These are phyloP conservation scores for Periophthalmus modestus DNA, from an alignment of 2,113 vertebrate genomes.

Conservation along the genomic window DNA sequence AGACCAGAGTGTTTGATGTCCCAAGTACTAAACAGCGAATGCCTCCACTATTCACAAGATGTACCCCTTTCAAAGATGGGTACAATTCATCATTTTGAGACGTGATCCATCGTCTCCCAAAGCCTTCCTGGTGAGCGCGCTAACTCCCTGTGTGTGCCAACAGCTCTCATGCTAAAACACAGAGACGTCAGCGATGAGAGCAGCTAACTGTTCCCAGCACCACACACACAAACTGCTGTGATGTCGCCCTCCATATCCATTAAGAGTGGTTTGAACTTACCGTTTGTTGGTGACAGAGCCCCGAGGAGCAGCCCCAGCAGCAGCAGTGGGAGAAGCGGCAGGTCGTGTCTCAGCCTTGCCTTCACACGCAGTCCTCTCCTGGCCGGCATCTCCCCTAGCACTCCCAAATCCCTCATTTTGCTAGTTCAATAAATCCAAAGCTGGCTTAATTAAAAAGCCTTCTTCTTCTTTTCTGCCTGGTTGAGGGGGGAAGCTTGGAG, in stretches of 20 bases:
- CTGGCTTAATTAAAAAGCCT: conserved; percentile 56
- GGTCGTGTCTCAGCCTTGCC: conserved; percentile 63
- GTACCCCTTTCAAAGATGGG: conserved; percentile 49
- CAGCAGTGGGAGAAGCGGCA: conserved; percentile 58
- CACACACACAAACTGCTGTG: conserved; percentile 27
- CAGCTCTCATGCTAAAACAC: conserved; percentile 10
- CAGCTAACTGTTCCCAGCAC: neutral
- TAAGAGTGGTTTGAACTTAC: conserved; percentile 59
- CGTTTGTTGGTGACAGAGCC: conserved; percentile 64
- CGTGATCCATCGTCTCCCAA: neutral
- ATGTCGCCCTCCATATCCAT: conserved; percentile 29
- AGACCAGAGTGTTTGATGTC: neutral
- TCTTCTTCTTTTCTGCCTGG: conserved; percentile 63
- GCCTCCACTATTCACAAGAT: conserved; percentile 35
- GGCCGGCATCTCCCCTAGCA: conserved; percentile 50
- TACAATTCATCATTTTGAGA: conserved; percentile 15
- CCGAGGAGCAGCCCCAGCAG: conserved; percentile 68
- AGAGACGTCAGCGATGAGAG: neutral
- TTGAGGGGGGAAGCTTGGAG: conserved; percentile 60
- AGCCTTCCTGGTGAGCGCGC: conserved; percentile 8
- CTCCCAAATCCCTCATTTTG: conserved; percentile 70
- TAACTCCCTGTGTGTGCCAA: conserved; percentile 9
- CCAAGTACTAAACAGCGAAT: conserved; percentile 23
- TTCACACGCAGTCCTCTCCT: conserved; percentile 50
- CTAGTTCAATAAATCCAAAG: conserved; percentile 69